phyloP scores from a whole-genome alignment of 2,888 invertebrate genomes.

The Agrilus biguttatus region DNA sequence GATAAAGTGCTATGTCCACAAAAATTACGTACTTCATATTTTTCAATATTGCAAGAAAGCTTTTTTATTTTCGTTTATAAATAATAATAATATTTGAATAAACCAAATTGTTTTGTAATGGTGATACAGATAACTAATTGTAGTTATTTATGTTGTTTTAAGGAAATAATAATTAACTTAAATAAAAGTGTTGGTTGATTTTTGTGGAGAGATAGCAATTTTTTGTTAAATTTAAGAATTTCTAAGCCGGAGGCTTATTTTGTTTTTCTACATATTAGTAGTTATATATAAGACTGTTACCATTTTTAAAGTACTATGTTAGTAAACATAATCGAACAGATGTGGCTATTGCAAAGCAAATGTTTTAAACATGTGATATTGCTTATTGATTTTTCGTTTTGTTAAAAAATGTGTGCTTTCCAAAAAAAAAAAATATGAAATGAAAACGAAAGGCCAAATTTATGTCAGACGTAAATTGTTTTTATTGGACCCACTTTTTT shows the following conservation, averaged over 20 bases:
- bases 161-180: no score
- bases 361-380: slow-evolving; percentile 34
- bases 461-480: slow-evolving; percentile 12
- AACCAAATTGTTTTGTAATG: no score
- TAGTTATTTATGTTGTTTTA: no score
- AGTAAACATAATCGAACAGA: slow-evolving; percentile 21
- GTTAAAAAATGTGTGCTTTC: slow-evolving; percentile 21
- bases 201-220: slow-evolving; percentile 10
- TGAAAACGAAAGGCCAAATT: slow-evolving; percentile 21
- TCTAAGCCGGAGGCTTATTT: slow-evolving; percentile 12
- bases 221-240: slow-evolving; percentile 12
- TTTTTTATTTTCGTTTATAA: no score
- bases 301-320: slow-evolving; percentile 25
- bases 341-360: slow-evolving; percentile 25
- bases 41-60: slow-evolving; percentile 6
- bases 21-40: slow-evolving; percentile 5
- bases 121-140: no score
- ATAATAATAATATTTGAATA: no score
- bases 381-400: slow-evolving; percentile 23
- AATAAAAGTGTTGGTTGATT: slow-evolving; percentile 10
- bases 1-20: slow-evolving; percentile 8
- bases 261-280: slow-evolving; percentile 24
- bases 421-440: slow-evolving; percentile 14
- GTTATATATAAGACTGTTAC: slow-evolving; percentile 35
- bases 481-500: slow-evolving; percentile 8